Evolutionary conservation across 2,888 invertebrate genomes (phyloP), one percentile per base, ranked within the genome.

Genomic region (Lissonota sp.): DNA sequence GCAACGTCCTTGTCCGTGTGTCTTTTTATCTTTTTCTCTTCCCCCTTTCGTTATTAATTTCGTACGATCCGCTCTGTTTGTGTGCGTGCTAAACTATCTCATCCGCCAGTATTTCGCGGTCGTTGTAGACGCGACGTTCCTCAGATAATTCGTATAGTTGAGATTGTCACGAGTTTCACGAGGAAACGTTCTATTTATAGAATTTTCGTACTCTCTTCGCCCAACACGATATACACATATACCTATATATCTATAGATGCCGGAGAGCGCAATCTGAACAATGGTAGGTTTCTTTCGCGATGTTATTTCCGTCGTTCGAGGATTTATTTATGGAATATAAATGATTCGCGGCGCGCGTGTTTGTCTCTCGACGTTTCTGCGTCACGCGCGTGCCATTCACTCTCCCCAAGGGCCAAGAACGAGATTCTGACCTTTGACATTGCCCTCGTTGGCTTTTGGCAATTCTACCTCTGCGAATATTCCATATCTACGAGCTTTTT

Each of bases 151-250:
- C 62, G 6, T 53, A 63, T 10, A 6, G 26, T 70, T 70, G 57
- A n/a, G 26, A 12, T 40, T 14, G 14, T 8, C n/a, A 57, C n/a
- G 37, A 37, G n/a, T 26, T 26, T 8, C 37, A 6, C 39, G 39
- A 26, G 14, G 49, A 8, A 12, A 49, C 12, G 46, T 49, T 73
- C 69, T 78, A 77, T 80, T 80, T 67, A 67, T 80, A 79, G 60
- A 72, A n/a, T 55, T 26, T 46, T 60, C 60, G 44, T 49, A 14
- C 39, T 46, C 4, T 46, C 55, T 26, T 26, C 26, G 26, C 26
- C 26, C 26, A 26, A 26, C 26, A 3, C n/a, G n/a, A n/a, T n/a
- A 26, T 26, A 26, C 3, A 26, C 26, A 26, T 3, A 26, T 2
- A 26, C 26, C 26, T 26, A 26, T 26, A 26, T 26, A 26, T 26